A percentile compares a stretch with the other conserved stretches of the same genome.
Evolutionary conservation across 2,888 invertebrate species (phyloP).

Genomic region (Ferdinandea cuprea): DNA sequence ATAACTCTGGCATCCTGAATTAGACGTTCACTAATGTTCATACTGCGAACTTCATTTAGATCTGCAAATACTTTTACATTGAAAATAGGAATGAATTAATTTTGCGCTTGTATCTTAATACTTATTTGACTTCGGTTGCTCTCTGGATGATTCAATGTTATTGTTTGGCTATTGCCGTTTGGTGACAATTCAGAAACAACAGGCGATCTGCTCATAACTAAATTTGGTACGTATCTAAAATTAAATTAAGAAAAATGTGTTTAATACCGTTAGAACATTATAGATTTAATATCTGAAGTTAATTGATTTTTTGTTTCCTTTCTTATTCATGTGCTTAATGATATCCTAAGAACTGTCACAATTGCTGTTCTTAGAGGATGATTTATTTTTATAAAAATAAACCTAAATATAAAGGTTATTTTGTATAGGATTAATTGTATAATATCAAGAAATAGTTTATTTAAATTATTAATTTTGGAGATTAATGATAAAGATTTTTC

Average conservation of each 20-base stretch:
- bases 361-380: too few relatives aligned
- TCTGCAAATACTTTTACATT: slow-evolving; percentile 40
- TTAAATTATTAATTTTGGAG: too few relatives aligned
- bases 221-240: slow-evolving; percentile 76
- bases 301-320: too few relatives aligned
- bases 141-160: slow-evolving; percentile 74
- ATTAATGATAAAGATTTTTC: too few relatives aligned
- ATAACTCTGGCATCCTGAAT: slow-evolving; percentile 75
- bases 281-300: too few relatives aligned
- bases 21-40: slow-evolving; percentile 75
- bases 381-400: too few relatives aligned
- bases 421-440: too few relatives aligned
- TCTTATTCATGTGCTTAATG: too few relatives aligned
- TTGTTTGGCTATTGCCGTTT: slow-evolving; percentile 73
- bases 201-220: slow-evolving; percentile 76
- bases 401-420: too few relatives aligned
- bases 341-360: too few relatives aligned
- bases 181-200: slow-evolving; percentile 77
- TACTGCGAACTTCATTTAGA: slow-evolving; percentile 72
- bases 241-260: slow-evolving; percentile 38
- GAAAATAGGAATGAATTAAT: neutral
- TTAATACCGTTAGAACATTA: too few relatives aligned
- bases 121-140: slow-evolving; percentile 75
- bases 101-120: slow-evolving; percentile 20
- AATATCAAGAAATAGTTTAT: too few relatives aligned